Evolutionary conservation across 2,113 vertebrate genomes (phyloP).

Genomic region (Zootoca vivipara): DNA sequence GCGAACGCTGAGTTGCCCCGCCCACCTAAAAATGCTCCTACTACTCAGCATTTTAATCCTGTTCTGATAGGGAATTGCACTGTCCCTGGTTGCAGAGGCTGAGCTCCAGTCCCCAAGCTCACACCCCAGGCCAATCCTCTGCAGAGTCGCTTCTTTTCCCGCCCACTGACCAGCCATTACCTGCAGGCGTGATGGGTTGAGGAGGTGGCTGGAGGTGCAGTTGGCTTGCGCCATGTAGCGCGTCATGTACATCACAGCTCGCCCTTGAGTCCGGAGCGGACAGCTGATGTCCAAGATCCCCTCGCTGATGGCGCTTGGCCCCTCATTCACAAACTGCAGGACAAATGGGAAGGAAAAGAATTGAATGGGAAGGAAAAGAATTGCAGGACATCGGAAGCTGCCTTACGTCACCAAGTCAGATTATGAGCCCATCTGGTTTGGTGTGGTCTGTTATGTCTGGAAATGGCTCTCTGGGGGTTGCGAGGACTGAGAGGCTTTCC

Average conservation of each 20-base stretch:
- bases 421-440: background rate
- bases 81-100: background rate
- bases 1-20: background rate
- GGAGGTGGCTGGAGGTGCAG: constrained; percentile 78
- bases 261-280: constrained; percentile 75
- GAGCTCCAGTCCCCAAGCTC: background rate
- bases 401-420: background rate
- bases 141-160: too few relatives aligned
- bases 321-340: constrained; percentile 84
- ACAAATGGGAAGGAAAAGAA: background rate
- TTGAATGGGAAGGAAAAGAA: background rate
- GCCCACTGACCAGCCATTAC: constrained; percentile 63
- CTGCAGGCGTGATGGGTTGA: constrained; percentile 79
- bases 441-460: too few relatives aligned
- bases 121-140: background rate
- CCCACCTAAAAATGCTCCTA: background rate
- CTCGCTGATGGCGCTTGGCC: constrained; percentile 86
- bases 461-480: too few relatives aligned
- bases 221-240: constrained; percentile 79
- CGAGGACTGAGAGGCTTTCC: too few relatives aligned
- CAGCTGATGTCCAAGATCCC: constrained; percentile 83
- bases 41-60: background rate
- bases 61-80: background rate
- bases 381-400: background rate
- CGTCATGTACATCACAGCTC: constrained; percentile 81